Conservation (phyloP, 2,888 invertebrate genomes). For the Leptinotarsa haldemani region DNA sequence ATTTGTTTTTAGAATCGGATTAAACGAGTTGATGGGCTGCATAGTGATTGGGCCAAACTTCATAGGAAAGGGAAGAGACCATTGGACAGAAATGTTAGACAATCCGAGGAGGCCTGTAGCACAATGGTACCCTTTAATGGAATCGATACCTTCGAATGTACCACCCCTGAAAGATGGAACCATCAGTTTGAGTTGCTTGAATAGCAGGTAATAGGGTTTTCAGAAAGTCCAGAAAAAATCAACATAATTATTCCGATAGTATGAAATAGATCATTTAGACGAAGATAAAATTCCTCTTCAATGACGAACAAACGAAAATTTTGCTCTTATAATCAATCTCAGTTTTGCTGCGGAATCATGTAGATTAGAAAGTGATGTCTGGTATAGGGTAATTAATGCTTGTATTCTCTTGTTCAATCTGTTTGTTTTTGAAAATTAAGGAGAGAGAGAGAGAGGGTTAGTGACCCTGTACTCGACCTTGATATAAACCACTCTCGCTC, state of each 20-base stretch:
- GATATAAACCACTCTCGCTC: no score
- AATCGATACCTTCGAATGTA: slow-evolving; percentile 76
- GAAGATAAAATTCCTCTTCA: no score
- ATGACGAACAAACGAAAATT: no score
- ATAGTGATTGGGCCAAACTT: slow-evolving; percentile 82
- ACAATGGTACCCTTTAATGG: slow-evolving; percentile 85
- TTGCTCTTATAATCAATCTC: no score
- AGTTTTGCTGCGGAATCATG: no score
- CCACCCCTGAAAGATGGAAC: slow-evolving; percentile 69
- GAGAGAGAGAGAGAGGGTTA: no score
- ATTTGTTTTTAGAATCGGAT: slow-evolving; percentile 76
- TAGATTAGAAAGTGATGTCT: no score
- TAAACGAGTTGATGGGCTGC: slow-evolving; percentile 88
- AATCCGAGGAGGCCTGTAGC: slow-evolving; percentile 85
- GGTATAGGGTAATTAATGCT: no score
- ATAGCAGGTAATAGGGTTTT: slow-evolving; percentile 40
- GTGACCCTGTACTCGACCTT: no score
- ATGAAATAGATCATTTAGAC: background rate
- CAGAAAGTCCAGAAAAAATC: background rate
- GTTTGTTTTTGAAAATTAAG: no score
- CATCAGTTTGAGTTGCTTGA: slow-evolving; percentile 70
- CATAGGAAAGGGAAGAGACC: slow-evolving; percentile 82
- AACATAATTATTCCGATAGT: background rate
- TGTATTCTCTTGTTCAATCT: no score
- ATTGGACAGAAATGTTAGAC: slow-evolving; percentile 88